Conservation (phyloP, 2,113 vertebrate species). For the Hemiprocne comata region DNA sequence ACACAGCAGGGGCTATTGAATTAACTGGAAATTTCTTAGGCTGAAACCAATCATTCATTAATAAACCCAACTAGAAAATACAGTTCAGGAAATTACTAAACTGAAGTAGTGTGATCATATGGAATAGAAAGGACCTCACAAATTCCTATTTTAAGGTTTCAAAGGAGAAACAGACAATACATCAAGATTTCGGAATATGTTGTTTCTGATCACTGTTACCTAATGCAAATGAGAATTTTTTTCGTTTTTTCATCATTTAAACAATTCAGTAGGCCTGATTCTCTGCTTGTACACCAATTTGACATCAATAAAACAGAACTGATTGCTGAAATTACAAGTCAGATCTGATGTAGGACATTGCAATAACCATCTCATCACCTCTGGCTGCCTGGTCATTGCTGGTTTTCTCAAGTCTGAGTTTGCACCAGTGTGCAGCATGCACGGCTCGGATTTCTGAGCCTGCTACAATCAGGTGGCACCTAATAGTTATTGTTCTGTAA, state of each 20-base stretch:
- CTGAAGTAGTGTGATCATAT: background rate
- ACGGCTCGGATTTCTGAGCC: background rate
- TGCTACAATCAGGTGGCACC: background rate
- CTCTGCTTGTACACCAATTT: background rate
- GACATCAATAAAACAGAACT: background rate
- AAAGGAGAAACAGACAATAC: background rate
- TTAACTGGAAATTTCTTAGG: background rate
- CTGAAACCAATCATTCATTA: background rate
- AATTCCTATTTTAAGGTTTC: background rate
- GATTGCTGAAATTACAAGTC: background rate
- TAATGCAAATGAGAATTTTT: background rate
- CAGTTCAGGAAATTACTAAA: background rate
- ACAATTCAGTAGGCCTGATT: background rate
- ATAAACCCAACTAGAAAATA: background rate
- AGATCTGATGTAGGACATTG: background rate
- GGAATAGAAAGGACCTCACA: background rate
- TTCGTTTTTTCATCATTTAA: background rate
- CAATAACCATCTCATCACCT: background rate
- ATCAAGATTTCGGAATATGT: background rate
- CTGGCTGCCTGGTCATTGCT: background rate
- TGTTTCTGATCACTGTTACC: background rate
- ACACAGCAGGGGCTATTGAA: background rate
- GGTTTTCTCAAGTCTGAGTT: background rate
- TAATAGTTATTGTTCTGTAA: background rate
- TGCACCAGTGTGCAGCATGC: accelerated